Evolutionary conservation across 2,113 vertebrate genomes (phyloP).

Genomic region (Corythaixoides concolor): DNA sequence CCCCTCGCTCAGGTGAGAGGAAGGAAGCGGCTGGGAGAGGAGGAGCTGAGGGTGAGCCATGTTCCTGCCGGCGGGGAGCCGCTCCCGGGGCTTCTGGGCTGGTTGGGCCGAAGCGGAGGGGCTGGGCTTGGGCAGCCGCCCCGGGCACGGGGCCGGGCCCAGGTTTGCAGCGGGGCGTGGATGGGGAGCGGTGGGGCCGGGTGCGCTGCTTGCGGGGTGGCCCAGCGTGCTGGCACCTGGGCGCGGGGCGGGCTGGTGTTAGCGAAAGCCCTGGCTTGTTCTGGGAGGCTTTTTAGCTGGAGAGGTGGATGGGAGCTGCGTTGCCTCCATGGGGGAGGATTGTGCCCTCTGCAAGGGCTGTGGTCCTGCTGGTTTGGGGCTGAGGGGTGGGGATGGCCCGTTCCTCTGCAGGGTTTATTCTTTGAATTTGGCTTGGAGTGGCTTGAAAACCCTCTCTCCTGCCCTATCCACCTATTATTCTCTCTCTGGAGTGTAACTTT

Average conservation of each 20-base stretch:
- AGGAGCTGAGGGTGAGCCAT: neutral
- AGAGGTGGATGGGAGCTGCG: too few relatives aligned
- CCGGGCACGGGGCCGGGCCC: neutral
- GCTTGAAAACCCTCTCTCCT: neutral
- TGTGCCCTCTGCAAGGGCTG: neutral
- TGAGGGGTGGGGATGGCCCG: fast-evolving
- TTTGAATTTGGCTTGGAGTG: neutral
- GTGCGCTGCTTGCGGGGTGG: neutral
- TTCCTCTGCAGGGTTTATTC: neutral
- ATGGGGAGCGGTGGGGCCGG: fast-evolving
- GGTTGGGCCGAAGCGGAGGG: neutral
- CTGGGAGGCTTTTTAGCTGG: neutral
- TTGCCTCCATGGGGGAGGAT: fast-evolving
- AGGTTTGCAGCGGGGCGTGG: fast-evolving
- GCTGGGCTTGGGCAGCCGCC: neutral
- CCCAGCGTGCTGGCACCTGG: neutral
- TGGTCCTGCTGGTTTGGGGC: neutral
- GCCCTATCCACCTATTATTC: too few relatives aligned
- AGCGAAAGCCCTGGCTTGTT: neutral
- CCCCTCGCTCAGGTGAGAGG: neutral
- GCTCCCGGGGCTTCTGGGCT: neutral
- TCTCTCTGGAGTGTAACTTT: neutral
- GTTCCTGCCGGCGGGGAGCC: neutral
- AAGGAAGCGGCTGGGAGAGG: slow-evolving; percentile 21
- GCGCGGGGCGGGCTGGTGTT: neutral